Conservation (phyloP, 2,797 vertebrate genomes). For the Aselliscus stoliczkanus region DNA sequence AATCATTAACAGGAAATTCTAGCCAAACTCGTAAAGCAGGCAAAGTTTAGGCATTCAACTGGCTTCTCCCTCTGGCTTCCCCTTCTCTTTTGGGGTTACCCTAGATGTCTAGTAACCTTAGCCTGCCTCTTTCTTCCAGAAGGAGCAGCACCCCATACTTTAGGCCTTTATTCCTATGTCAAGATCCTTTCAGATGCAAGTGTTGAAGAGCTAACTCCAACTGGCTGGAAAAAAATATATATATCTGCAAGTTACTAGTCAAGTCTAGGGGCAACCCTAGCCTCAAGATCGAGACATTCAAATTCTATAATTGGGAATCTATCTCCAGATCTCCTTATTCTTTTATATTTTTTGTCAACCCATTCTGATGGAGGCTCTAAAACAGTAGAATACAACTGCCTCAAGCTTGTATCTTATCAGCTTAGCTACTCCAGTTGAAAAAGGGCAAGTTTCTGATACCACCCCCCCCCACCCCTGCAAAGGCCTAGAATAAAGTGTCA, state of each 20-base stretch:
- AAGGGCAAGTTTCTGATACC: neutral
- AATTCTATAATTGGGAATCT: neutral
- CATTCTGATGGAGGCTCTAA: neutral
- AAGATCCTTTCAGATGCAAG: neutral
- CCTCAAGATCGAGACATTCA: neutral
- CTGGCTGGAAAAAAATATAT: neutral
- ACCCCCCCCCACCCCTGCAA: neutral
- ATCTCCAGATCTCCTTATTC: neutral
- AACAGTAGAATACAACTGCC: neutral
- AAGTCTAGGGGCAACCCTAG: neutral
- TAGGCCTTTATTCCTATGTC: neutral
- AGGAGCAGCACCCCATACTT: neutral
- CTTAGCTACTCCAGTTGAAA: neutral
- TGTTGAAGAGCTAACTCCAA: neutral
- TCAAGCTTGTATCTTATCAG: neutral
- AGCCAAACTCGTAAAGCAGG: slow-evolving; percentile 6
- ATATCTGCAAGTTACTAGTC: neutral
- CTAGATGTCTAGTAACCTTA: neutral
- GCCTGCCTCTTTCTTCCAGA: neutral
- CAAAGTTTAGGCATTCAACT: slow-evolving; percentile 16
- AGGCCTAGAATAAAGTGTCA: neutral
- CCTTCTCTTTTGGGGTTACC: neutral
- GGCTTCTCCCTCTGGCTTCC: neutral
- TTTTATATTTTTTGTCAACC: neutral
- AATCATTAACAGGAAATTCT: slow-evolving; percentile 37